Evolutionary conservation across 2,888 invertebrate species (phyloP), one percentile per base, ranked within the genome.

Genomic region (Serrognathus titanus): DNA sequence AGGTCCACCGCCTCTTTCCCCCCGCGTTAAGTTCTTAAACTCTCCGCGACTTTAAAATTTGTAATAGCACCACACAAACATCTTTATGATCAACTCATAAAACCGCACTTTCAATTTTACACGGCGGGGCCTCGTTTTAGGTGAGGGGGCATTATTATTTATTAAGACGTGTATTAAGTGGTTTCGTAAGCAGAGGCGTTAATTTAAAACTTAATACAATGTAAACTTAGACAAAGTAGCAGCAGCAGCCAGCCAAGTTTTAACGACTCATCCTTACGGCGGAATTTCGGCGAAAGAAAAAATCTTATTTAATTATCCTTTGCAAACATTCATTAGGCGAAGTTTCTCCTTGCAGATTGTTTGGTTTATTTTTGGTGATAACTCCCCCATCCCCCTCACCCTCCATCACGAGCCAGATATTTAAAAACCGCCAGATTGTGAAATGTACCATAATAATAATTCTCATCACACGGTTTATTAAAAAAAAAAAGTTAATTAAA

Each of bases 161-260:
- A 69, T 69, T 68, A 69, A 67, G 63, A 65, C 65, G 59, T 55
- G 65, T 69, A 69, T 67, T 69, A 69, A 70, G 68, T 66, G 68
- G 66, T 66, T 64, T 63, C 57, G 59, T 60, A 62, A 66, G 62
- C 63, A 61, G 55, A 62, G 59, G 59, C 63, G 61, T 65, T 69
- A 65, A 66, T 67, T 66, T 64, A 62, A 61, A 64, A 63, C 62
- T 66, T 66, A 59, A 57, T 56, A 63, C 63, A 62, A 62, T 62
- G 64, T 61, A 59, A 55, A 49, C 43, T 45, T 36, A 57, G 56
- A 59, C 53, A 55, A 37, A 36, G 45, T 43, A 47, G 16, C 51
- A 16, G 31, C 24, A 6, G 41, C 24, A 10, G 43, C 9, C 43
- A 12, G 43, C 39, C 11, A 53, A 53, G 53, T 53, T 50, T 37